phyloP scores from a whole-genome alignment of 2,888 invertebrate genomes.

The Caenorhabditis sp. region DNA sequence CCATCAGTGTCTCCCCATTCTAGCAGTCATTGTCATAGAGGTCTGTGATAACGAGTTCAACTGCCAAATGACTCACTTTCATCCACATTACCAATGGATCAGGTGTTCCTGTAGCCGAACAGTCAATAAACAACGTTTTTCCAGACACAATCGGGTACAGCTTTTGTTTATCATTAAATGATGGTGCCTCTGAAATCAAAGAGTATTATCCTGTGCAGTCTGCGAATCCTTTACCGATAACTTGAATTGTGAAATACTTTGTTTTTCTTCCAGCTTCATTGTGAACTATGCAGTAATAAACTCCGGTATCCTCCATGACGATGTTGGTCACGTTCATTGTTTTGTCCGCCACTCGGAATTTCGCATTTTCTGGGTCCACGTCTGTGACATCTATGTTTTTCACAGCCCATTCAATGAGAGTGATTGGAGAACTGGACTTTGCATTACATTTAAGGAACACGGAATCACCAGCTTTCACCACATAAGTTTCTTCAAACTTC shows the following conservation, averaged over 20 bases:
- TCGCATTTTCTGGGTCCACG: conserved; percentile 58
- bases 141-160: conserved; percentile 85
- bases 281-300: conserved; percentile 86
- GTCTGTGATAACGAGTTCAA: conserved; percentile 33
- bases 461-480: conserved; percentile 82
- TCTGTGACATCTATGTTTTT: conserved; percentile 56
- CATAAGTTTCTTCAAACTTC: conserved; percentile 61
- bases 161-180: conserved; percentile 80
- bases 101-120: conserved; percentile 86
- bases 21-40: conserved; percentile 10
- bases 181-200: conserved; percentile 84
- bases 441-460: conserved; percentile 83
- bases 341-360: conserved; percentile 62
- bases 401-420: conserved; percentile 69
- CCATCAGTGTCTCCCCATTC: background rate
- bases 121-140: conserved; percentile 86
- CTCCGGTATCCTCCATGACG: conserved; percentile 85
- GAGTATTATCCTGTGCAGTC: background rate
- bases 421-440: conserved; percentile 58
- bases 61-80: conserved; percentile 78
- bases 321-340: conserved; percentile 77
- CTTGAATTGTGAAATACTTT: conserved; percentile 86
- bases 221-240: conserved; percentile 85
- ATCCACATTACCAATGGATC: conserved; percentile 86
- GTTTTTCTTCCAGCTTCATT: conserved; percentile 86